Evolutionary conservation across 2,797 vertebrate genomes (phyloP).

Genomic region (Orestias chungarensis): DNA sequence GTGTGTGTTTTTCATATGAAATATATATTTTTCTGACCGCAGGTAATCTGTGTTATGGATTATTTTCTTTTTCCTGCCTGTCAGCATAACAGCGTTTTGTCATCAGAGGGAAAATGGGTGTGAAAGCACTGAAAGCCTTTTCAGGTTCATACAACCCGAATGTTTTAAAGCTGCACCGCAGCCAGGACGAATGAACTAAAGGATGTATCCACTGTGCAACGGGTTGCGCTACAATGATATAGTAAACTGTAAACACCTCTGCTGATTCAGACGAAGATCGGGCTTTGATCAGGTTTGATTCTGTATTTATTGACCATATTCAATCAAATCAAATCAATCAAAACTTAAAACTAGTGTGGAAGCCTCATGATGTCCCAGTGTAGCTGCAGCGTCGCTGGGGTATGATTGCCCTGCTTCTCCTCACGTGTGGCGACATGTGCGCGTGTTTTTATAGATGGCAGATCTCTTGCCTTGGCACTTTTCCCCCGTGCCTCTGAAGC

Average conservation of each 20-base stretch:
- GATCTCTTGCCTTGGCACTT: slow-evolving; percentile 68
- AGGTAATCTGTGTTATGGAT: slow-evolving; percentile 27
- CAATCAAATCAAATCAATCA: not conserved
- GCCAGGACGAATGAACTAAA: slow-evolving; percentile 27
- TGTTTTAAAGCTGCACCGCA: slow-evolving; percentile 31
- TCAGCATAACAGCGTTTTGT: slow-evolving; percentile 52
- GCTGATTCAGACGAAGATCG: slow-evolving; percentile 5
- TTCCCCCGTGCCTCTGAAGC: slow-evolving; percentile 51
- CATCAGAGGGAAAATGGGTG: slow-evolving; percentile 38
- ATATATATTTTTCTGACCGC: slow-evolving; percentile 15
- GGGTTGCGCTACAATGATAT: slow-evolving; percentile 17
- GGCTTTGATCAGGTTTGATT: not conserved
- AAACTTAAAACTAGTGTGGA: not conserved
- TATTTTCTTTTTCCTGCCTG: slow-evolving; percentile 13
- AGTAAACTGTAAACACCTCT: slow-evolving; percentile 21
- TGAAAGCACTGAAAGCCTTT: slow-evolving; percentile 3
- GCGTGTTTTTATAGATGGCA: slow-evolving; percentile 58
- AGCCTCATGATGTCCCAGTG: not conserved
- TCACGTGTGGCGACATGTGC: slow-evolving; percentile 45
- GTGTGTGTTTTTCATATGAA: slow-evolving; percentile 41
- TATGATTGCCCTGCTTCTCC: slow-evolving; percentile 41
- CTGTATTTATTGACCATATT: not conserved
- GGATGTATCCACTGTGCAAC: slow-evolving; percentile 35
- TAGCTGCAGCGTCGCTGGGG: slow-evolving; percentile 29
- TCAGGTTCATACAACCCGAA: slow-evolving; percentile 15